Base-by-base conservation (phyloP, 2,888 invertebrate genomes). In the Phortica magna region DNA sequence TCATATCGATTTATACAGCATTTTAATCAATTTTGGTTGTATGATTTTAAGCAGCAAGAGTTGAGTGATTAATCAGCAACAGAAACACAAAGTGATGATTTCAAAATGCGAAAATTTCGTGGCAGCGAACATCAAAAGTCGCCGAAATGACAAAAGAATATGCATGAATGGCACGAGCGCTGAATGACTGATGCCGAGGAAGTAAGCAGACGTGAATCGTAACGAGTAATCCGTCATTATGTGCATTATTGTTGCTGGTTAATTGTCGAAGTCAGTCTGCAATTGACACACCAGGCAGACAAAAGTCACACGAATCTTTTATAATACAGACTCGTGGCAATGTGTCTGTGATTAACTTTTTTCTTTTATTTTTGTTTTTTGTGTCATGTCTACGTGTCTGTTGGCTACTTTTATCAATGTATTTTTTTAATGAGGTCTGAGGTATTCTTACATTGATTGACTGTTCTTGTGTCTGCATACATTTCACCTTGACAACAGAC, bases 201-300 rank as follows among this genome's bases (percentile, higher is more conserved):
- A 12, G 14, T 2, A 48, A 14, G 48, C 10, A 22, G 9, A 14
- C 22, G 22, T 19, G 61, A 61, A 22, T 4, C 6, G 17, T 22
- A 10, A 22, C 43, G 42, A 22, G 70, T 70, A 53, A 70, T 22
- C 70, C 7, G 70, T 70, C 53, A 53, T 48, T 70, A 70, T 70
- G 70, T 31, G 48, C 10, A 5, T 19, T 53, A 70, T 70, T 70
- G 48, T 53, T 19, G 53, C 22, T 22, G 70, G 14, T 48, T 48
- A 70, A 70, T 53, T 53, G 70, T 48, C 70, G 43, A 22, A 19
- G 70, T 43, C 22, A 5, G 70, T 70, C 70, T 70, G 70, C 53
- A 70, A 53, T 70, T 70, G 70, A 70, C 70, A 70, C 14, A 22
- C 19, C 61, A 61, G 59, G 17, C 22, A 59, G 59, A 19, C 59